Percentiles rank a stretch among this genome's conserved stretches.
Evolutionary conservation across 2,888 invertebrate genomes (phyloP).

Genomic region (Protonemura montana): DNA sequence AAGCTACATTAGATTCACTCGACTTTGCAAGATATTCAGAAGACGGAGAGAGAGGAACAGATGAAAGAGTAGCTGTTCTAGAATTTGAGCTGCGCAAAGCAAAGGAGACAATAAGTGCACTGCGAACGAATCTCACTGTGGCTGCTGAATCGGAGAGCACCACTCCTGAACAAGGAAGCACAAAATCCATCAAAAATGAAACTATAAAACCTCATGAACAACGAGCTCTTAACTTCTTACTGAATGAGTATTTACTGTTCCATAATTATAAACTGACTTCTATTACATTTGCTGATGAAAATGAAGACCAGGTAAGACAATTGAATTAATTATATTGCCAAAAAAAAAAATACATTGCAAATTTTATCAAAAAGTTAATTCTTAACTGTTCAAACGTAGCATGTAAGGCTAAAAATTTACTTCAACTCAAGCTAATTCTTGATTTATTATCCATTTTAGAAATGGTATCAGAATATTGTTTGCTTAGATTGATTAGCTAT

Average conservation of each 20-base stretch:
- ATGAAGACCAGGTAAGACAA: slow-evolving; percentile 76
- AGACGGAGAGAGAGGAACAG: slow-evolving; percentile 82
- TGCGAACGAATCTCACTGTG: slow-evolving; percentile 82
- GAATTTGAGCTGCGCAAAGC: slow-evolving; percentile 90
- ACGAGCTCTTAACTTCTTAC: slow-evolving; percentile 82
- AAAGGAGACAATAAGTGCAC: slow-evolving; percentile 81
- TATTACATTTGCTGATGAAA: slow-evolving; percentile 90
- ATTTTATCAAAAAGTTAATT: too few species aligned
- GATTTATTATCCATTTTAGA: too few species aligned
- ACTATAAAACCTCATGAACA: slow-evolving; percentile 81
- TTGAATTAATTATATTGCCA: background rate
- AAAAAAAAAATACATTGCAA: too few species aligned
- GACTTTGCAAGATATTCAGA: slow-evolving; percentile 87
- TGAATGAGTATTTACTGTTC: slow-evolving; percentile 83
- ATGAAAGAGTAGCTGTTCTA: slow-evolving; percentile 81
- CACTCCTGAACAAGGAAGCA: slow-evolving; percentile 60
- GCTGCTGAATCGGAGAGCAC: slow-evolving; percentile 66
- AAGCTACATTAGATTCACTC: slow-evolving; percentile 85
- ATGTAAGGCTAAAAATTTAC: too few species aligned
- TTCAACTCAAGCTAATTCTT: too few species aligned
- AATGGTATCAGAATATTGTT: too few species aligned
- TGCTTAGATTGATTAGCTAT: too few species aligned
- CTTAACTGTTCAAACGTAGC: too few species aligned
- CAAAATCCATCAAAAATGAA: slow-evolving; percentile 58
- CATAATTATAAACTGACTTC: slow-evolving; percentile 86